Evolutionary conservation across 2,888 invertebrate genomes (phyloP).

Genomic region (Argynnis bischoffii): DNA sequence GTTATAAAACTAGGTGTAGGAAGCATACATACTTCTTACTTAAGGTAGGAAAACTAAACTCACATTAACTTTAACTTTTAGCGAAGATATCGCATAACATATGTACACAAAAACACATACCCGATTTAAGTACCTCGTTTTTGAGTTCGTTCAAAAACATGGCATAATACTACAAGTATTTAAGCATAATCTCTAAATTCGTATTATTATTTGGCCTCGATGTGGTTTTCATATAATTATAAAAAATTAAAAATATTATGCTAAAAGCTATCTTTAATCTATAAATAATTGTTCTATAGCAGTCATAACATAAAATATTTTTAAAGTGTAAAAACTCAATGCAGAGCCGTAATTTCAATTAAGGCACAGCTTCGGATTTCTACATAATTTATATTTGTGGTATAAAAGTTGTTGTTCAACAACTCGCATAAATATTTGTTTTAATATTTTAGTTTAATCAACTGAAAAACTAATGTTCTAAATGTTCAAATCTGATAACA

Average conservation of each 20-base stretch:
- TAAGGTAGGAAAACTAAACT: too few species aligned
- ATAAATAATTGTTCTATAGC: conserved; percentile 3
- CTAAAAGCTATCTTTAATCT: background rate
- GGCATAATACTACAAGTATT: too few species aligned
- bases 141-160: too few species aligned
- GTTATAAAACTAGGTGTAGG: too few species aligned
- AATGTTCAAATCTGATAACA: too few species aligned
- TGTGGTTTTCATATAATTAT: background rate
- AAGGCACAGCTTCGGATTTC: conserved; percentile 16
- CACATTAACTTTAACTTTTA: too few species aligned
- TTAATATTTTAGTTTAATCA: conserved; percentile 8
- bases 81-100: too few species aligned
- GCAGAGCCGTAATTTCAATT: conserved; percentile 15
- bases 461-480: background rate
- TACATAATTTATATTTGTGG: conserved; percentile 15
- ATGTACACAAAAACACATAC: too few species aligned
- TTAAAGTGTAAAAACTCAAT: conserved; percentile 9
- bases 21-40: too few species aligned
- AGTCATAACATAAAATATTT: conserved; percentile 5
- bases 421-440: conserved; percentile 17
- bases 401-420: conserved; percentile 6
- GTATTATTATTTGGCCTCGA: background rate
- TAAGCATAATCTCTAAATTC: too few species aligned
- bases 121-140: too few species aligned
- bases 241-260: conserved; percentile 9